These are phyloP conservation scores for Embidobia sp. DNA, from an alignment of 2,888 invertebrate genomes.

Conservation along the genomic window DNA sequence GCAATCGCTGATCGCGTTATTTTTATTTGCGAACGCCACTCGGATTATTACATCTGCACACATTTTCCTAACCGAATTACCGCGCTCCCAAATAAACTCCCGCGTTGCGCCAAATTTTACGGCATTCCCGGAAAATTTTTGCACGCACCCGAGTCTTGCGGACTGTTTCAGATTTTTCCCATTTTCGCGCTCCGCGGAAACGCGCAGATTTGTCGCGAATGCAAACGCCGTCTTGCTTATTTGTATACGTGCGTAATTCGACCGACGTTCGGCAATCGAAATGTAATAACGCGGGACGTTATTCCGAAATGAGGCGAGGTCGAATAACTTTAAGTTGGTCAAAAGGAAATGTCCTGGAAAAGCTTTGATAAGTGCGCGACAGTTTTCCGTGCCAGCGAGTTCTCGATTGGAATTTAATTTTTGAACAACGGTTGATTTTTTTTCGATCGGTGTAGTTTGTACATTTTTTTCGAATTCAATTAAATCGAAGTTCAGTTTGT, in stretches of 20 bases:
- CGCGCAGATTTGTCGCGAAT: too few relatives aligned
- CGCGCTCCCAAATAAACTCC: slow-evolving; percentile 34
- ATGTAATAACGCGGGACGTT: slow-evolving; percentile 25
- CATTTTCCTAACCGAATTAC: slow-evolving; percentile 39
- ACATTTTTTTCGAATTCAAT: too few relatives aligned
- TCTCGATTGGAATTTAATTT: too few relatives aligned
- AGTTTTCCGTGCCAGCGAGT: too few relatives aligned
- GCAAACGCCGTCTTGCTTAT: slow-evolving; percentile 23
- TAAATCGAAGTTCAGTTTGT: too few relatives aligned
- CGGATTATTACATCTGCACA: slow-evolving; percentile 32
- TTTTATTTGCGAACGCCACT: slow-evolving; percentile 4
- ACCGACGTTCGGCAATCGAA: slow-evolving; percentile 17
- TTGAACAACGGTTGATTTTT: too few relatives aligned
- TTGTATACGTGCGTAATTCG: slow-evolving; percentile 17
- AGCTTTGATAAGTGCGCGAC: too few relatives aligned
- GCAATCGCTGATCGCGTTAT: too few relatives aligned
- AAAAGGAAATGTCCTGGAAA: too few relatives aligned
- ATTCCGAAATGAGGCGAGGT: slow-evolving; percentile 23
- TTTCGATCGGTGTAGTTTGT: too few relatives aligned
- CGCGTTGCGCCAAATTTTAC: slow-evolving; percentile 29
- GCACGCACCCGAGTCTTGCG: slow-evolving; percentile 2
- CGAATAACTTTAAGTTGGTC: too few relatives aligned
- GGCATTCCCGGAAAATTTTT: slow-evolving; percentile 17
- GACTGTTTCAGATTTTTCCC: slow-evolving; percentile 31
- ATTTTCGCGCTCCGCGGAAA: too few relatives aligned